Evolutionary conservation across 1,140 invertebrate genomes (phyloP), one percentile per base, ranked within the genome.

Genomic region (Eriosoma lanigerum): DNA sequence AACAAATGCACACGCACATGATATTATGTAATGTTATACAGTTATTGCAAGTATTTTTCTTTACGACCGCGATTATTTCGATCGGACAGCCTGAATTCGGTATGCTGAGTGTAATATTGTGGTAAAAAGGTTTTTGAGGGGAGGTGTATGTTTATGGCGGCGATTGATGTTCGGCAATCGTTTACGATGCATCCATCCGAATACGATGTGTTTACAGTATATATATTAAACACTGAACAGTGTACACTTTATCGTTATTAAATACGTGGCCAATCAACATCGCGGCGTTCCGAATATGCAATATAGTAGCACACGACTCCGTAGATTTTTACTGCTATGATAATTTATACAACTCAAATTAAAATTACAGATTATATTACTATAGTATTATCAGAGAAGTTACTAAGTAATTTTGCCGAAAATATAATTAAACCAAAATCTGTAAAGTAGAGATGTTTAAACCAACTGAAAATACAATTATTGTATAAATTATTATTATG

Each of bases 211-310:
- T 19, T 8, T 3, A n/a, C 13, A 12, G 15, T 38, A 64, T 21
- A 64, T 64, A n/a, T 19, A 19, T 24, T 44, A 21, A 17, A 44
- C 19, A n/a, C n/a, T n/a, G n/a, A n/a, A n/a, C n/a, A n/a, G n/a
- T 38, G 10, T n/a, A 21, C n/a, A 13, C 38, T 17, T 0, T 0
- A 15, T 1, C 46, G 46, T n/a, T 54, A 66, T 38, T 19, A n/a
- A 54, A 54, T 44, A 6, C 21, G n/a, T 3, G 12, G 1, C 32
- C 64, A 15, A 66, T 46, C 3, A 4, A 58, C 52, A 52, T 32
- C 72, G 19, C 29, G 72, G 72, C 72, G 29, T 29, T 38, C 32
- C 2, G 52, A 15, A 13, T 75, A 75, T 44, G 72, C 72, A 75
- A 75, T 75, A 44, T 75, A 75, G 5, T 29, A 75, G 52, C 72